A percentile compares a stretch with the other conserved stretches of the same genome.
phyloP scores from a whole-genome alignment of 2,888 invertebrate genomes.

The Patella caerulea region DNA sequence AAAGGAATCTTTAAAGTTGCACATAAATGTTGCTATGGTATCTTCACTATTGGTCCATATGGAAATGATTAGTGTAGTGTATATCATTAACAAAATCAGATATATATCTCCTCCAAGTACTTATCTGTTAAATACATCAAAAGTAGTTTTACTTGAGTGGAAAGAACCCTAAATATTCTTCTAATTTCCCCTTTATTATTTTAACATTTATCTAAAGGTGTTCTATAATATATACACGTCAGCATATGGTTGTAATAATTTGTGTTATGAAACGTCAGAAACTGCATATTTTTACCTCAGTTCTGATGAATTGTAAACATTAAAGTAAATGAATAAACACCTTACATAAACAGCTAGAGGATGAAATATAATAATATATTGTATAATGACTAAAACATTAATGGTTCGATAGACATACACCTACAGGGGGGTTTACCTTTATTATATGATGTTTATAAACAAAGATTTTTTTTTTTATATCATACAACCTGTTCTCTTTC shows the following conservation, averaged over 20 bases:
- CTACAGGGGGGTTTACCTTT: too few species aligned
- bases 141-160: neutral
- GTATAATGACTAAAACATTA: too few species aligned
- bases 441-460: too few species aligned
- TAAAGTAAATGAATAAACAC: neutral
- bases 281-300: constrained; percentile 9
- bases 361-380: too few species aligned
- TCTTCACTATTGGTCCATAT: neutral
- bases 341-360: too few species aligned
- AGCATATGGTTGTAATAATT: constrained; percentile 2
- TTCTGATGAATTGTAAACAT: neutral
- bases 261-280: neutral
- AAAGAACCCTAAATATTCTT: neutral
- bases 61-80: neutral
- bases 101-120: neutral
- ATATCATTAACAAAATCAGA: neutral
- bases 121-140: constrained; percentile 6
- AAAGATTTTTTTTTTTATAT: too few species aligned
- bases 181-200: neutral
- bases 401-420: too few species aligned
- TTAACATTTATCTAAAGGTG: neutral
- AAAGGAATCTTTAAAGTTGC: too few species aligned
- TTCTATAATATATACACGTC: neutral
- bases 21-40: too few species aligned
- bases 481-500: too few species aligned